Evolutionary conservation across 1,140 invertebrate species (phyloP).

Genomic region (Trialeurodes vaporariorum): DNA sequence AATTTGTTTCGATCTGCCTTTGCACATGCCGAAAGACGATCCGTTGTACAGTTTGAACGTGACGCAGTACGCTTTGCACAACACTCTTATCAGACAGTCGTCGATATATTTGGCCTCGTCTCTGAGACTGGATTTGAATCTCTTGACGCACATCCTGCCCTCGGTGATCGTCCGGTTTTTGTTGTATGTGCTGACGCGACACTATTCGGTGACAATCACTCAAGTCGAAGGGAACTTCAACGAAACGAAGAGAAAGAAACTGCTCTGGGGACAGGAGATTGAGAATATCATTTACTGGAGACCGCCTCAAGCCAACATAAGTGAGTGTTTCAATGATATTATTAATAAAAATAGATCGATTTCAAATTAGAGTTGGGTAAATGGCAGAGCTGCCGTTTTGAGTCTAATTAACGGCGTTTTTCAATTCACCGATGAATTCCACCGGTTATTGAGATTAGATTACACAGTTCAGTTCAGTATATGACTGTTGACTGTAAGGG

Average conservation of each 20-base stretch:
- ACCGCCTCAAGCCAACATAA: constrained; percentile 66
- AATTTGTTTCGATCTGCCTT: constrained; percentile 44
- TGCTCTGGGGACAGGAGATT: constrained; percentile 52
- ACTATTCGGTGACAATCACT: constrained; percentile 57
- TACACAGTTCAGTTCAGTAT: no score
- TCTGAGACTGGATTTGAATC: constrained; percentile 49
- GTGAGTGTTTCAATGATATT: constrained; percentile 48
- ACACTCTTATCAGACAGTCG: constrained; percentile 39
- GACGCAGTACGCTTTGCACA: constrained; percentile 17
- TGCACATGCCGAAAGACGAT: constrained; percentile 36
- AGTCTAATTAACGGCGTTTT: no score
- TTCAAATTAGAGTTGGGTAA: no score
- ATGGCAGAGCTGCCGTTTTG: no score
- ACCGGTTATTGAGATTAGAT: no score
- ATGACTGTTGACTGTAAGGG: no score
- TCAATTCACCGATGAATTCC: no score
- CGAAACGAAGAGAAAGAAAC: constrained; percentile 25
- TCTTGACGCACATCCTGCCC: constrained; percentile 53
- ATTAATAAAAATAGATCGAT: no score
- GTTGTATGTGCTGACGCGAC: constrained; percentile 54
- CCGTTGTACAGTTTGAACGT: constrained; percentile 28
- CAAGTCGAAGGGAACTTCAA: constrained; percentile 41
- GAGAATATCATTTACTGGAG: constrained; percentile 58
- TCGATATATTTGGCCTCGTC: constrained; percentile 54
- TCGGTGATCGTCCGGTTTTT: constrained; percentile 50